phyloP scores from a whole-genome alignment of 2,113 vertebrate species.

The Regulus satrapa region DNA sequence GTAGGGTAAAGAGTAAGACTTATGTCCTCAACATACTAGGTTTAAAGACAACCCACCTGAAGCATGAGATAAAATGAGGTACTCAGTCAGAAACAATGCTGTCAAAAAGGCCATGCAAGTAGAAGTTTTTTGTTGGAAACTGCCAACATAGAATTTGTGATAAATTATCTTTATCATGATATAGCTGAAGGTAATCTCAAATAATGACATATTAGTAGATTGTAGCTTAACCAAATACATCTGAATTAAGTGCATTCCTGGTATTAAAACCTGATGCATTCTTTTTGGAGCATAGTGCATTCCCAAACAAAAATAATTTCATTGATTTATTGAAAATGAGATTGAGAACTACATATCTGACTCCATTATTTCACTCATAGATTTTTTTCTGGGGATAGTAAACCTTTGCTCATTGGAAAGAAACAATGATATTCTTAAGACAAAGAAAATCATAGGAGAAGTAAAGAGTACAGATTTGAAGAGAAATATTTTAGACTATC shows the following conservation, averaged over 20 bases:
- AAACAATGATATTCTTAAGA: not conserved
- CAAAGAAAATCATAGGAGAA: not conserved
- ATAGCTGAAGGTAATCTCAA: not conserved
- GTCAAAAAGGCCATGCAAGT: not conserved
- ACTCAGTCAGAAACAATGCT: not conserved
- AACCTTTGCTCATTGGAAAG: not conserved
- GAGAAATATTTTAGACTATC: not conserved
- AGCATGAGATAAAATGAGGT: not conserved
- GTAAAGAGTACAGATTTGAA: not conserved
- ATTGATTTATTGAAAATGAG: not conserved
- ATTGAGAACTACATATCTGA: not conserved
- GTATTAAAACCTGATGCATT: not conserved
- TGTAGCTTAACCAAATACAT: not conserved
- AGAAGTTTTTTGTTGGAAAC: not conserved
- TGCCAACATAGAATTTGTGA: not conserved
- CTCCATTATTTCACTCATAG: not conserved
- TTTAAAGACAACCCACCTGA: not conserved
- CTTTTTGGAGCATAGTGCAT: not conserved
- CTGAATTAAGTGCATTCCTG: not conserved
- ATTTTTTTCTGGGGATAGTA: not conserved
- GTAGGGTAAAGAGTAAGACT: not conserved
- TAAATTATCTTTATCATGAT: not conserved
- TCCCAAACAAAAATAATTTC: not conserved
- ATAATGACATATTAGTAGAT: not conserved
- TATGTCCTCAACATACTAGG: not conserved